Evolutionary conservation across 2,113 vertebrate genomes (phyloP), one percentile per base, ranked within the genome.

Genomic region (Silurus meridionalis): DNA sequence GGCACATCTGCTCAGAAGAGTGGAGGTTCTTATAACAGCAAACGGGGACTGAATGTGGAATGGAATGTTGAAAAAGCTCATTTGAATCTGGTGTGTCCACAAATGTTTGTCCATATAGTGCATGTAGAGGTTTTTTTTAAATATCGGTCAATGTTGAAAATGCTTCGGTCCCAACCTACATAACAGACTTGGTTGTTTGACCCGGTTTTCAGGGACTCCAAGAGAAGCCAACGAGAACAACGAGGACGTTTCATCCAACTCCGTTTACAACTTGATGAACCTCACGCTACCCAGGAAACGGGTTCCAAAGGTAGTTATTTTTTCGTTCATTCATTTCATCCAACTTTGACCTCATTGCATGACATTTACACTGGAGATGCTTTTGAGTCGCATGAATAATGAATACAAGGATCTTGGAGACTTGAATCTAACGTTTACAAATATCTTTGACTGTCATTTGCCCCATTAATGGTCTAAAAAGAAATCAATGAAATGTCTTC

Each of bases 211-310:
- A 96, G 95, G 89, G 80, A 66, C 85, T 13, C 91, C 92, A 25
- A 96, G 93, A 91, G 93, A 94, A 86, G 92, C 93, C 15, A 94
- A 95, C 89, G 95, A 96, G 90, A 96, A 94, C 82, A 91, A 85
- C 23, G 94, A 97, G 25, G 87, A 92, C 4, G 82, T 87, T 90
- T 92, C 92, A 82, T 84, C 91, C 82, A 95, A 92, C 88, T 90
- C 93, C 23, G 91, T 94, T 88, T 94, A 95, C 89, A 96, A 93
- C 89, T 93, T 94, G 55, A 92, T 94, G 86, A 97, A 95, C 86
- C 91, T 93, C 86, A 93, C 94, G 0, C 93, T 95, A 85, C 95
- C 95, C 53, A 96, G 97, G 88, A 99, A 99, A 90, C 95, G 98
- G 91, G 95, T 95, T 46, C 97, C 98, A 79, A 95, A 97, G 94